A percentile compares a stretch with the other conserved stretches of the same genome.
phyloP scores from a whole-genome alignment of 2,797 vertebrate genomes.

The Odontamblyopus lacepedii region DNA sequence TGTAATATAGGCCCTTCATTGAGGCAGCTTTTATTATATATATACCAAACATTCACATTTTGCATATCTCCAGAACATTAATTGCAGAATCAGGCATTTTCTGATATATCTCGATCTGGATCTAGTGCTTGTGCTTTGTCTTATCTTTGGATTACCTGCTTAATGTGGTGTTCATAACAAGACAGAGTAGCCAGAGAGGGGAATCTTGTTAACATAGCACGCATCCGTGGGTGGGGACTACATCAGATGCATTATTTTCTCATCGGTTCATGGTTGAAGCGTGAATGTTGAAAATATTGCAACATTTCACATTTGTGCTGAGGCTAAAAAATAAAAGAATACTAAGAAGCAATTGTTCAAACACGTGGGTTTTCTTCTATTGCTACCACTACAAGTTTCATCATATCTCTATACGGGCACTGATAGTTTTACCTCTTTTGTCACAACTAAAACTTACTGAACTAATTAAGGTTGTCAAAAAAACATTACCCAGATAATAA shows the following conservation, averaged over 20 bases:
- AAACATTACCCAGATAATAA: no score
- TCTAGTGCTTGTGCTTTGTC: neutral
- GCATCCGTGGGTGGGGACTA: neutral
- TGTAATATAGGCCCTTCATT: no score
- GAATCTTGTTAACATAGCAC: slow-evolving; percentile 8
- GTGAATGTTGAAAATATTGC: neutral
- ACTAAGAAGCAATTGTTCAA: neutral
- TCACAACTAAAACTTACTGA: no score
- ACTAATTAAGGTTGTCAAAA: no score
- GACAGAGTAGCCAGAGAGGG: neutral
- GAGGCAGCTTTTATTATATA: no score
- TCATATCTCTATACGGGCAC: no score
- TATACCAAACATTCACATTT: neutral
- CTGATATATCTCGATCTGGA: neutral
- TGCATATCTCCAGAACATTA: neutral
- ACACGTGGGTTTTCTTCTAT: neutral
- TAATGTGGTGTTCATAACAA: neutral
- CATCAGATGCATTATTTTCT: slow-evolving; percentile 19
- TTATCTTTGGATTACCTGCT: slow-evolving; percentile 1
- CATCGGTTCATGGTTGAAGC: slow-evolving; percentile 11
- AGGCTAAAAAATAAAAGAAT: neutral
- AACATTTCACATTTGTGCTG: neutral
- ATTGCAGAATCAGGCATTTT: neutral
- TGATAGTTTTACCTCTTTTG: no score
- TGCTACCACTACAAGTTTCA: neutral